These are phyloP conservation scores for Rhopalosiphum nymphaeae DNA, from an alignment of 2,888 invertebrate species.

Conservation along the genomic window DNA sequence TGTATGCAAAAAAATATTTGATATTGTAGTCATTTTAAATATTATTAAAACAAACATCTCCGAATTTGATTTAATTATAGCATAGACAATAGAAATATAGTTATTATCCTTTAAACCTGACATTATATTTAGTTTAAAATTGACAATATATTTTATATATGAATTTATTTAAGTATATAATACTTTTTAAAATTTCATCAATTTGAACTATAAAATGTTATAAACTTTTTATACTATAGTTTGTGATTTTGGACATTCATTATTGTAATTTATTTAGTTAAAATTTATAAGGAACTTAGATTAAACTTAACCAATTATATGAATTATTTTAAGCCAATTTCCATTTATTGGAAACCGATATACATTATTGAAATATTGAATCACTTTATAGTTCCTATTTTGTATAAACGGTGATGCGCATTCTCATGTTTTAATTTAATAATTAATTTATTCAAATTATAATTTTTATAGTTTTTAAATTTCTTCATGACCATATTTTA, in stretches of 20 bases:
- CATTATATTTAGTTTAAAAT: not conserved
- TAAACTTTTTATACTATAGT: not conserved
- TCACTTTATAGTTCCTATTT: not conserved
- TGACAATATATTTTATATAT: not conserved
- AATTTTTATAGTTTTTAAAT: too few relatives aligned
- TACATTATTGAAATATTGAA: not conserved
- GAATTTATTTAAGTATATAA: not conserved
- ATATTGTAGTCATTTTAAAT: constrained; percentile 10
- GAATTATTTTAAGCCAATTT: not conserved
- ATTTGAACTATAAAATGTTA: not conserved
- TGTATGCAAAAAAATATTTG: constrained; percentile 32
- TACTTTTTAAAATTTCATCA: not conserved
- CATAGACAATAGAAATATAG: not conserved
- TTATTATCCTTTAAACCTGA: not conserved
- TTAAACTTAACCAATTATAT: not conserved
- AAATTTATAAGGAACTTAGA: not conserved
- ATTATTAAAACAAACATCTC: not conserved
- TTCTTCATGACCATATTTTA: too few relatives aligned
- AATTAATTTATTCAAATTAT: too few relatives aligned
- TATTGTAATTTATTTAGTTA: not conserved
- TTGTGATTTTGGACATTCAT: not conserved
- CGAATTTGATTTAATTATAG: not conserved
- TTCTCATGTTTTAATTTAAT: too few relatives aligned
- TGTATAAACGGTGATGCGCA: not conserved
- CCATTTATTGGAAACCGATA: not conserved